Evolutionary conservation across 2,888 invertebrate genomes (phyloP).

Genomic region (Drosophila kanekoi): DNA sequence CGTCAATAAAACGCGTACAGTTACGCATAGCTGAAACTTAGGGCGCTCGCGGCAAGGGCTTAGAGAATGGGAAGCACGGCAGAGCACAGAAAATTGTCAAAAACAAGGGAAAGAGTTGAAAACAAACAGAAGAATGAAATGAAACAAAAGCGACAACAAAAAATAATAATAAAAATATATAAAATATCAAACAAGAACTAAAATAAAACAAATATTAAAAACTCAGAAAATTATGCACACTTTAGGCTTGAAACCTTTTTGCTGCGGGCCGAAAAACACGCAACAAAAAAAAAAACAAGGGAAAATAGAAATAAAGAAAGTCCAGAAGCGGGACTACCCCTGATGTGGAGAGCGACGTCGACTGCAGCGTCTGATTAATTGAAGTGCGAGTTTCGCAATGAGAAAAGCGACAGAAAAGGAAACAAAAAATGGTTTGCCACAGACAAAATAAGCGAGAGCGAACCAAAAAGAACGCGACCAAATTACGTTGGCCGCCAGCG

Average conservation of each 20-base stretch:
- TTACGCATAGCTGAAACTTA: slow-evolving; percentile 10
- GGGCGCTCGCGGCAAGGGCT: not conserved
- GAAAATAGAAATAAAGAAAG: slow-evolving; percentile 21
- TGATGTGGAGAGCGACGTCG: slow-evolving; percentile 15
- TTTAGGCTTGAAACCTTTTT: slow-evolving; percentile 31
- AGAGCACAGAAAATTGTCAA: slow-evolving; percentile 11
- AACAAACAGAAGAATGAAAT: slow-evolving; percentile 21
- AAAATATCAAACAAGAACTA: slow-evolving; percentile 27
- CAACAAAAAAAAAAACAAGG: slow-evolving; percentile 2
- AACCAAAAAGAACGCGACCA: slow-evolving; percentile 62
- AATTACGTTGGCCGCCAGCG: slow-evolving; percentile 61
- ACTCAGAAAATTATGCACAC: slow-evolving; percentile 35
- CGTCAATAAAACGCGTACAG: slow-evolving; percentile 34
- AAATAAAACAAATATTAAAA: slow-evolving; percentile 17
- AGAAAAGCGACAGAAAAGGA: slow-evolving; percentile 44
- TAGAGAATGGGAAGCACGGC: not conserved
- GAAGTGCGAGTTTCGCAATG: slow-evolving; percentile 76
- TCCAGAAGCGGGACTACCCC: slow-evolving; percentile 22
- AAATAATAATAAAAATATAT: slow-evolving; percentile 28
- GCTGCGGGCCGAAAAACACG: slow-evolving; percentile 4
- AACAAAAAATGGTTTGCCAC: slow-evolving; percentile 9
- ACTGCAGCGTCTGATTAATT: slow-evolving; percentile 75
- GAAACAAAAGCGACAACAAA: slow-evolving; percentile 22
- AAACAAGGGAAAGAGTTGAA: not conserved
- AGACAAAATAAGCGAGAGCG: slow-evolving; percentile 5